A percentile compares a stretch with the other conserved stretches of the same genome.
phyloP scores from a whole-genome alignment of 2,113 vertebrate genomes.

The Brachyhypopomus gauderio region DNA sequence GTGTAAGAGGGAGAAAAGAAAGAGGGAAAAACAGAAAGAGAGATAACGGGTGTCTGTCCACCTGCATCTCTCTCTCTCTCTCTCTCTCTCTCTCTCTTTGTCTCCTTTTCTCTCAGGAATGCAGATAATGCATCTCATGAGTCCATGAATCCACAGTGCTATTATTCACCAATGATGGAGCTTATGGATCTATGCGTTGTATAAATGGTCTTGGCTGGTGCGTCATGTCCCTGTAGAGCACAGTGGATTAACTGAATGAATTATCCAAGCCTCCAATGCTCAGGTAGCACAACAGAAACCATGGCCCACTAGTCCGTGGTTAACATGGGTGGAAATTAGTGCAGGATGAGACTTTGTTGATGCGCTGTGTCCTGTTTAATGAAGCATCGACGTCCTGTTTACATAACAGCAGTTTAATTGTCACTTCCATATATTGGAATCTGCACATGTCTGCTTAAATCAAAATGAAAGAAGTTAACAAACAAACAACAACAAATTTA shows the following conservation, averaged over 20 bases:
- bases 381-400: not conserved
- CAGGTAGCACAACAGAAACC: conserved; percentile 34
- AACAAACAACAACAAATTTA: too few relatives aligned
- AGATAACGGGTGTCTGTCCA: not conserved
- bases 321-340: conserved; percentile 12
- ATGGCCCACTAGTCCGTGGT: conserved; percentile 19
- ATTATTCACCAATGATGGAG: conserved; percentile 48
- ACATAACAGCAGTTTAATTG: too few relatives aligned
- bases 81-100: not conserved
- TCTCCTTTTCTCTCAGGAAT: not conserved
- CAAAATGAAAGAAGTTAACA: too few relatives aligned
- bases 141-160: conserved; percentile 46
- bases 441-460: too few relatives aligned
- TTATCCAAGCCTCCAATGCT: conserved; percentile 45
- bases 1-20: not conserved
- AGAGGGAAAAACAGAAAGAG: too few relatives aligned
- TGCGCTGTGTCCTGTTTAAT: conserved; percentile 24
- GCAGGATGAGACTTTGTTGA: conserved; percentile 11
- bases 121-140: not conserved
- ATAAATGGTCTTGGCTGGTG: conserved; percentile 53
- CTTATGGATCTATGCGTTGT: conserved; percentile 48
- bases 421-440: too few relatives aligned
- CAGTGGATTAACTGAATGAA: conserved; percentile 59
- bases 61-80: not conserved
- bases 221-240: conserved; percentile 42